Evolutionary conservation across 30 jellyfish, hydroid and myxozoan species (phyloP).

Genomic region (Pseudorhiza aurosa): DNA sequence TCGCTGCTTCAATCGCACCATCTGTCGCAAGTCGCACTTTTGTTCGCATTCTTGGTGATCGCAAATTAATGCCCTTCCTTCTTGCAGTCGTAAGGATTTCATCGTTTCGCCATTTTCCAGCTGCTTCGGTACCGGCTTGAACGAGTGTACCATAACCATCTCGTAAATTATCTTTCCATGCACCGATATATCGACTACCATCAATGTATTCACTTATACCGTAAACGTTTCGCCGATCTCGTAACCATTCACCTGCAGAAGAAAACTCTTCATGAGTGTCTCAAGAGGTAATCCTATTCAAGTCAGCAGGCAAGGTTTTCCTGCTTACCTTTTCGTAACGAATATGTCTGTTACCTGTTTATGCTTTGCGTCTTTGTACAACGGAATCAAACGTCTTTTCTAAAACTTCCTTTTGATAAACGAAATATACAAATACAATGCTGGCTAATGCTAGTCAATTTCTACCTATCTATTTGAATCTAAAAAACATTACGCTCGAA

Average conservation of each 20-base stretch:
- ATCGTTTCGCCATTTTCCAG: conserved; percentile 96
- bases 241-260: conserved; percentile 90
- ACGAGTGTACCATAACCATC: conserved; percentile 92
- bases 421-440: too few species aligned
- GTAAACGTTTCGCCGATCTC: conserved; percentile 81
- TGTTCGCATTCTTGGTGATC: conserved; percentile 68
- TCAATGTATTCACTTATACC: conserved; percentile 86
- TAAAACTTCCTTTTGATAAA: too few species aligned
- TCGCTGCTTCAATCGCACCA: conserved; percentile 89
- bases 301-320: too few species aligned
- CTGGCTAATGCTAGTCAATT: too few species aligned
- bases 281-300: too few species aligned
- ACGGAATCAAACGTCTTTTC: too few species aligned
- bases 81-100: conserved; percentile 39
- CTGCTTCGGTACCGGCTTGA: conserved; percentile 30
- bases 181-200: conserved; percentile 86
- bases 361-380: too few species aligned
- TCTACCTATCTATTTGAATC: too few species aligned
- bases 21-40: conserved; percentile 72
- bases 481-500: too few species aligned
- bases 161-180: conserved; percentile 87
- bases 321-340: too few species aligned
- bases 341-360: too few species aligned
- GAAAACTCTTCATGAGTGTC: too few species aligned
- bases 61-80: conserved; percentile 69